Base-by-base conservation (phyloP, 2,888 invertebrate species). In the Stictocephala bisonia region DNA sequence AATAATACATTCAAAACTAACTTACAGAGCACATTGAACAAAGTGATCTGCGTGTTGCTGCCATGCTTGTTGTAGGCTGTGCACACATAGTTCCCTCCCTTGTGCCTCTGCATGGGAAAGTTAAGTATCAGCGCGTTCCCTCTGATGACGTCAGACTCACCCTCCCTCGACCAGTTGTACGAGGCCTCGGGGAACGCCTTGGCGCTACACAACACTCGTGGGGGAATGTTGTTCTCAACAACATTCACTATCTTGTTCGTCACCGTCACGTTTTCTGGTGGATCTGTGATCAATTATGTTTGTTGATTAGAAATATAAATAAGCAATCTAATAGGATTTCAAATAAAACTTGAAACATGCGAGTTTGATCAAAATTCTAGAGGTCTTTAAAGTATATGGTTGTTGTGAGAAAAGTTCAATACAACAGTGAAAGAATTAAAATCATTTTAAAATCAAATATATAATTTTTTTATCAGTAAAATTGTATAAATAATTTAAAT, bases 11-110 rank as follows among this genome's bases (percentile, higher is more conserved):
- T n/a, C n/a, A n/a, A n/a, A n/a, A n/a, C n/a, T n/a, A 15, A 89
- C 92, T 92, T 85, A 96, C 96, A 96, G 85, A 91, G 89, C 44
- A 96, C 94, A 84, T 94, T 91, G 79, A 96, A 86, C 77, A 87
- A 86, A 3, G 93, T 90, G 20, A 89, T 87, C 11, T 90, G 89
- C 60, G 87, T 89, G 76, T 89, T 88, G 68, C 87, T 88, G 18
- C 96, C 96, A 78, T 96, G 95, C 78, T 91, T 89, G 84, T 96
- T 86, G 80, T 85, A 88, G 0, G 93, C 93, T 78, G 91, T 89
- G 82, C 96, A 96, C 53, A 90, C 86, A 82, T 95, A 95, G 73
- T 89, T 88, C 0, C 95, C 95, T 29, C 89, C 91, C 79, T 93
- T 90, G 9, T 88, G 87, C 78, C 93, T 86, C 72, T 88, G 87